phyloP scores from a whole-genome alignment of 2,113 vertebrate genomes.

The Sarotherodon lohbergeri region DNA sequence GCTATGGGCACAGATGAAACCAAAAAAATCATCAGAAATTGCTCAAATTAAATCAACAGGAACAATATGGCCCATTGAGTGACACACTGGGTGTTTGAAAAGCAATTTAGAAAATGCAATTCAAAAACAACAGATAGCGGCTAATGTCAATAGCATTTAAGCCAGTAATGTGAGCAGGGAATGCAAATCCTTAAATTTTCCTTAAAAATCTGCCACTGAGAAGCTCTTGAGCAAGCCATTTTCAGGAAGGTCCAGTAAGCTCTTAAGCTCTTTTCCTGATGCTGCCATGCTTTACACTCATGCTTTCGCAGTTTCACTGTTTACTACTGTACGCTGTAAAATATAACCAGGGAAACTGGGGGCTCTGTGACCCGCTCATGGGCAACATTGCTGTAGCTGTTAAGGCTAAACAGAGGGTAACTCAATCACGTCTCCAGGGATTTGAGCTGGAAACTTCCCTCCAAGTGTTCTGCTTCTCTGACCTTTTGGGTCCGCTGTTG shows the following conservation, averaged over 20 bases:
- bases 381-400: neutral
- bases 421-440: neutral
- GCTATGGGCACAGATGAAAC: neutral
- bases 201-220: neutral
- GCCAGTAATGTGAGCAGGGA: neutral
- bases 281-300: neutral
- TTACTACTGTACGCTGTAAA: neutral
- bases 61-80: neutral
- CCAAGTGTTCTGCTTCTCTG: neutral
- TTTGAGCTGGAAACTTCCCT: neutral
- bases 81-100: neutral
- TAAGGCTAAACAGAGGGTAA: neutral
- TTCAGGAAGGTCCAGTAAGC: conserved; percentile 6
- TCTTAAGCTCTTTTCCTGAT: conserved; percentile 17
- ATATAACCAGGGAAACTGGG: neutral
- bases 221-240: neutral
- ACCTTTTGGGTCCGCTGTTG: neutral
- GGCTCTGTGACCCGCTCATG: neutral
- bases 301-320: neutral
- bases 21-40: neutral
- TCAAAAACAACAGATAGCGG: neutral
- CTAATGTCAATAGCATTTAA: neutral
- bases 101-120: neutral
- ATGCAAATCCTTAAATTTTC: neutral
- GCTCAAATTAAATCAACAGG: neutral